Conservation (phyloP, 2,888 invertebrate genomes). For the Drosophila paranaensis region DNA sequence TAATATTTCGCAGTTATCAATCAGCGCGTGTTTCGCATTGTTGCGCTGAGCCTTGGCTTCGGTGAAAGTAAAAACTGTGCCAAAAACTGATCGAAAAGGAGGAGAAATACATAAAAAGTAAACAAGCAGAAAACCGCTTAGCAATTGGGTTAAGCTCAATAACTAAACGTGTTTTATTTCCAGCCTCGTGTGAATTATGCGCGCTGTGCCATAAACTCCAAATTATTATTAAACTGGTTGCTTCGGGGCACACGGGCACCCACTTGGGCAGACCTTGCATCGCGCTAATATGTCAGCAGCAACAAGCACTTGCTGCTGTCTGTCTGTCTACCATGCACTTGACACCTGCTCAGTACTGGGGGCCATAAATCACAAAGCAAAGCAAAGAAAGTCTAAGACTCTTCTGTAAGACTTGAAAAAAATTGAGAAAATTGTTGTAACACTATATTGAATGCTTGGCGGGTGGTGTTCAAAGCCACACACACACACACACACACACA, state of each 20-base stretch:
- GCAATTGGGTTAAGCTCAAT: conserved; percentile 75
- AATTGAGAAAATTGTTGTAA: conserved; percentile 1
- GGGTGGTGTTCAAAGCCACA: conserved; percentile 14
- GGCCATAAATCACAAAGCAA: conserved; percentile 21
- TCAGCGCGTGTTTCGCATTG: conserved; percentile 31
- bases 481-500: conserved; percentile 16
- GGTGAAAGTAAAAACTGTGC: conserved; percentile 69
- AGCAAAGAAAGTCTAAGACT: conserved; percentile 31
- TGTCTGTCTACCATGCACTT: conserved; percentile 31
- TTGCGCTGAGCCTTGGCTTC: conserved; percentile 26
- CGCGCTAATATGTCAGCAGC: conserved; percentile 26
- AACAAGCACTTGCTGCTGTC: conserved; percentile 45
- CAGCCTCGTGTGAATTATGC: conserved; percentile 56
- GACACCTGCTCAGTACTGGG: conserved; percentile 36
- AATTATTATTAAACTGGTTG: conserved; percentile 65
- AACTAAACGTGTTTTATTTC: conserved; percentile 64
- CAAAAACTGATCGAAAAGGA: conserved; percentile 48
- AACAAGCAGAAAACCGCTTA: conserved; percentile 30
- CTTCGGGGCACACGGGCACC: conserved; percentile 2
- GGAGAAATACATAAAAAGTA: conserved; percentile 15
- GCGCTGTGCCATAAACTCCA: conserved; percentile 44
- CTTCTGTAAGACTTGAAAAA: conserved; percentile 6
- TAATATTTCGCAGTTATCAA: conserved; percentile 51
- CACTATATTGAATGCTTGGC: conserved; percentile 27
- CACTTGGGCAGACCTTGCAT: conserved; percentile 30